phyloP scores from a whole-genome alignment of 2,113 vertebrate species.

The Varanus salvator region DNA sequence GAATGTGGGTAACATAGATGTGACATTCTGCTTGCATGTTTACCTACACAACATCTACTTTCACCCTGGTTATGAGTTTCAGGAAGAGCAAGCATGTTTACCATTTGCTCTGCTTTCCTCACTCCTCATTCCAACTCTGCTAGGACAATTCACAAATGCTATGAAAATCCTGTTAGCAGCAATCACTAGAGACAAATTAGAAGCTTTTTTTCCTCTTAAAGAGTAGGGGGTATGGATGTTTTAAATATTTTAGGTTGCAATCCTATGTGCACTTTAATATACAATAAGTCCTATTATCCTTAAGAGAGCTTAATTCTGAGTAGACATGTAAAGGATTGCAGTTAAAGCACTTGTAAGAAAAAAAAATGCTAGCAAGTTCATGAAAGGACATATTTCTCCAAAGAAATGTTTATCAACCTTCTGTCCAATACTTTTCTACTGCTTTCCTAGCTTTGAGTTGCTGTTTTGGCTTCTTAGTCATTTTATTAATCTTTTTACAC shows the following conservation, averaged over 20 bases:
- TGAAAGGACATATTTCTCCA: not conserved
- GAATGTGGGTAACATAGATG: not conserved
- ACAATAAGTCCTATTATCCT: too few relatives aligned
- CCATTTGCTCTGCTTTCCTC: not conserved
- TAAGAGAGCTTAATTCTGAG: too few relatives aligned
- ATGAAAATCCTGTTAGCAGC: not conserved
- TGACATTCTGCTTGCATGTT: not conserved
- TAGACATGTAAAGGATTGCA: too few relatives aligned
- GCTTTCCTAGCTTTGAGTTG: not conserved
- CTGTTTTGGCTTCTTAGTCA: not conserved
- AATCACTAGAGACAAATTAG: not conserved
- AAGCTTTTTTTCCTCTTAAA: not conserved
- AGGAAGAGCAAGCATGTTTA: not conserved
- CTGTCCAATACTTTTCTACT: not conserved
- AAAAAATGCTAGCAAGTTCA: not conserved
- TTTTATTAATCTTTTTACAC: not conserved
- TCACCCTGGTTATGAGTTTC: not conserved
- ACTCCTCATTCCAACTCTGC: too few relatives aligned
- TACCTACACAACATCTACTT: not conserved
- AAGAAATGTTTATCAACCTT: not conserved
- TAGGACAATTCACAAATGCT: not conserved
- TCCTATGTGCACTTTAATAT: too few relatives aligned
- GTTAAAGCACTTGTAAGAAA: too few relatives aligned
- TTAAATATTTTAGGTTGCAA: not conserved
- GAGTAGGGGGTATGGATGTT: not conserved